Evolutionary conservation across 2,888 invertebrate genomes (phyloP).

Genomic region (Chironomus riparius): DNA sequence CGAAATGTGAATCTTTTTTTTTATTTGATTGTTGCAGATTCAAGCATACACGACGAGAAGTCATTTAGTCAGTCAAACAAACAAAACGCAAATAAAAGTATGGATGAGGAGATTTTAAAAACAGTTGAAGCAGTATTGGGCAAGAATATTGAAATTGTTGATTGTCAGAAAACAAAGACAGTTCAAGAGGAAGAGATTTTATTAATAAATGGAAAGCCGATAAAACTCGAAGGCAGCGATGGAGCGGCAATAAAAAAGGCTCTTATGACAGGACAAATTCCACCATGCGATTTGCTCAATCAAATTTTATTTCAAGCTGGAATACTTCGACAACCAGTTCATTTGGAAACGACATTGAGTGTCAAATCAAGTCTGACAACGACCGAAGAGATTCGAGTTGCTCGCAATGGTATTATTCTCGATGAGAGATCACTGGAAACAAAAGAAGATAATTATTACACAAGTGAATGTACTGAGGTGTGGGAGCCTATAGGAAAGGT

Average conservation of each 20-base stretch:
- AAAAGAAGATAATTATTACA: constrained; percentile 61
- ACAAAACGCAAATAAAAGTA: background rate
- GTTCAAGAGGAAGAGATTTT: constrained; percentile 62
- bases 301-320: constrained; percentile 58
- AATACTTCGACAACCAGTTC: constrained; percentile 56
- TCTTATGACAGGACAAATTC: constrained; percentile 58
- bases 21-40: constrained; percentile 3
- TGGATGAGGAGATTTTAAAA: constrained; percentile 60
- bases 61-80: background rate
- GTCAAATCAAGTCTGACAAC: constrained; percentile 62
- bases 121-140: constrained; percentile 66
- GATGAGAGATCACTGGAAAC: constrained; percentile 61
- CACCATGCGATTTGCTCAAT: constrained; percentile 61
- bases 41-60: too few relatives aligned
- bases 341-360: constrained; percentile 59
- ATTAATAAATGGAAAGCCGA: constrained; percentile 60
- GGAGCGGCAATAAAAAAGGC: constrained; percentile 59
- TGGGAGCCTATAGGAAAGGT: constrained; percentile 49
- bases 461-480: constrained; percentile 56
- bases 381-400: constrained; percentile 60
- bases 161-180: constrained; percentile 63
- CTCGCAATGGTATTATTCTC: constrained; percentile 56
- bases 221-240: constrained; percentile 57
- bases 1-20: background rate
- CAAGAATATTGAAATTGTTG: constrained; percentile 59